phyloP scores from a whole-genome alignment of 2,113 vertebrate genomes.

The Micronisus gabar region DNA sequence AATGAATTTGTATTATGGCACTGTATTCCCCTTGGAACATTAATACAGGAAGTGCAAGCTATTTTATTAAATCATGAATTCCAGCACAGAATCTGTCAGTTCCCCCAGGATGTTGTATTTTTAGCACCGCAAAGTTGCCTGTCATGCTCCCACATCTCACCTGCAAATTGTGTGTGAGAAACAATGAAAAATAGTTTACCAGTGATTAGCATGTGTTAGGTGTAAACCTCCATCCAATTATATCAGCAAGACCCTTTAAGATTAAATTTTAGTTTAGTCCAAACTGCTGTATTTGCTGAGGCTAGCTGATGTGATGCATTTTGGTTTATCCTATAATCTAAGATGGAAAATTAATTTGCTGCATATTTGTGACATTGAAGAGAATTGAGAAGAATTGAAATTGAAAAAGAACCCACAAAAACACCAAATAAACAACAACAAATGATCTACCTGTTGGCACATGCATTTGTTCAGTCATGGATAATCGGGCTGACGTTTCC shows the following conservation, averaged over 20 bases:
- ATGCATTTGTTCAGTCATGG: background rate
- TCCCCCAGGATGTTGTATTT: background rate
- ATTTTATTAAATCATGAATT: slow-evolving; percentile 28
- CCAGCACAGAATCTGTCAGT: background rate
- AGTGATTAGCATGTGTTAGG: background rate
- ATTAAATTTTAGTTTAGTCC: background rate
- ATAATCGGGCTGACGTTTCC: background rate
- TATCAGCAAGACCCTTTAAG: background rate
- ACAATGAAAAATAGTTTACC: background rate
- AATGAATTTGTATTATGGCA: slow-evolving; percentile 2
- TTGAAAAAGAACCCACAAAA: rapidly evolving
- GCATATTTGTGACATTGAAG: background rate
- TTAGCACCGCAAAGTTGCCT: background rate
- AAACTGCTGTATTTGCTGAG: background rate
- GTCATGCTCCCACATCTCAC: background rate
- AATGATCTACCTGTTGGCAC: background rate
- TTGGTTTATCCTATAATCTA: background rate
- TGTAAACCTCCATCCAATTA: background rate
- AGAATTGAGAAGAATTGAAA: background rate
- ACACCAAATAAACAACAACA: background rate
- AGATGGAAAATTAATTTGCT: background rate
- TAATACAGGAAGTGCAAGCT: background rate
- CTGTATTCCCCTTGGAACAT: background rate
- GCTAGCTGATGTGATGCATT: rapidly evolving
- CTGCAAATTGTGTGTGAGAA: background rate